Conservation (phyloP, 2,797 vertebrate genomes). For the Lagocephalus sceleratus region DNA sequence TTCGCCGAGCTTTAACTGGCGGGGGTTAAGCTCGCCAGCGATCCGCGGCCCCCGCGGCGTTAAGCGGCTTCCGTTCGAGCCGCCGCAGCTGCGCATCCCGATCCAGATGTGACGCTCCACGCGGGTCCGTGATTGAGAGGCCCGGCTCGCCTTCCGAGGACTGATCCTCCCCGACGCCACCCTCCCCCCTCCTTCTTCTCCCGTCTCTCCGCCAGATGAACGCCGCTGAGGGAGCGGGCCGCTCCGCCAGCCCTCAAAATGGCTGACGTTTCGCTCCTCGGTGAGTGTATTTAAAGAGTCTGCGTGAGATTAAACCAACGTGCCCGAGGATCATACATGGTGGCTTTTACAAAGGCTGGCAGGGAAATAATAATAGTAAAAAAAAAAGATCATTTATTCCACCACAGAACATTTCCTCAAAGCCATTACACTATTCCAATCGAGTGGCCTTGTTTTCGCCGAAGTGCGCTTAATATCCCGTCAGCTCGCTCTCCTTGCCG, state of each 20-base stretch:
- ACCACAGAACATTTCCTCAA: constrained; percentile 6
- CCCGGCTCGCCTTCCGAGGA: constrained; percentile 31
- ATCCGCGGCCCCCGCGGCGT: constrained; percentile 37
- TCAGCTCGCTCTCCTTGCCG: constrained; percentile 34
- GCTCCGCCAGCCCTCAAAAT: not conserved
- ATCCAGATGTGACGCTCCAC: constrained; percentile 49
- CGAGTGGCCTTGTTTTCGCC: constrained; percentile 36
- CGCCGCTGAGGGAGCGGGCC: constrained; percentile 7
- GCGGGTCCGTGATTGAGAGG: constrained; percentile 36
- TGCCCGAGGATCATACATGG: not conserved
- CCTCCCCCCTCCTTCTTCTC: no score
- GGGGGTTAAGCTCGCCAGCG: constrained; percentile 45
- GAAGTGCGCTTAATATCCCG: constrained; percentile 40
- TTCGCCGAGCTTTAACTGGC: constrained; percentile 26
- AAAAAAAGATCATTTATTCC: constrained; percentile 9
- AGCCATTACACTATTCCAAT: constrained; percentile 25
- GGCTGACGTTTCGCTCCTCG: constrained; percentile 10
- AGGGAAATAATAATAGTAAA: no score
- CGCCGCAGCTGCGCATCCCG: constrained; percentile 50
- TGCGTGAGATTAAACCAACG: not conserved
- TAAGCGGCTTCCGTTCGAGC: constrained; percentile 49
- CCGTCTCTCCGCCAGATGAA: constrained; percentile 36
- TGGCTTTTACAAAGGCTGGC: not conserved
- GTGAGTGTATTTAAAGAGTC: constrained; percentile 1
- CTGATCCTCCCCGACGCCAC: no score